These are phyloP conservation scores for Heliconius charithonia DNA, from an alignment of 2,888 invertebrate species.

Conservation along the genomic window DNA sequence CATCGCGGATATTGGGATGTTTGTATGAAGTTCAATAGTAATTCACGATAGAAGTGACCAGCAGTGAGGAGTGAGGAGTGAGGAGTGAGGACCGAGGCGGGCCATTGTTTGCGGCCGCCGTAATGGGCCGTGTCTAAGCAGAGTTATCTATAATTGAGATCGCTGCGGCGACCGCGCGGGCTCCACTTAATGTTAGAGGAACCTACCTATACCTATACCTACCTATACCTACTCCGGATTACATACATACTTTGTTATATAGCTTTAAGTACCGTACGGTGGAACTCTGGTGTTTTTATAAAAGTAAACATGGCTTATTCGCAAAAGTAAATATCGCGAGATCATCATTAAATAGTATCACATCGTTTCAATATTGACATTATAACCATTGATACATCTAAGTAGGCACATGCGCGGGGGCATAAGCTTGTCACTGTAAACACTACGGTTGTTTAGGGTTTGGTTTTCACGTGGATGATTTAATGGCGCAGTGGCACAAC, in stretches of 20 bases:
- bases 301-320: neutral
- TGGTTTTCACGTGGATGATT: no score
- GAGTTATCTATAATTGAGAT: slow-evolving; percentile 51
- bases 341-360: no score
- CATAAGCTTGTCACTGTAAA: no score
- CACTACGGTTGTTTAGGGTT: no score
- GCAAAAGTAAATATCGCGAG: neutral
- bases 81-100: neutral
- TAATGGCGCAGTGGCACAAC: no score
- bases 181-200: neutral
- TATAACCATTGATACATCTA: no score
- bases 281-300: neutral
- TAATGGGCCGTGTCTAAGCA: slow-evolving; percentile 41
- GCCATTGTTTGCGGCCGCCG: slow-evolving; percentile 30
- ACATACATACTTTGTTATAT: neutral
- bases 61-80: neutral
- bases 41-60: slow-evolving; percentile 10
- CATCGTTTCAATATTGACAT: no score
- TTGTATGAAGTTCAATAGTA: neutral
- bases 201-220: neutral
- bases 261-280: neutral
- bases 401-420: no score
- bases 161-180: slow-evolving; percentile 36
- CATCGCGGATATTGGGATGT: neutral
- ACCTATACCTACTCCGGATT: neutral